Percentiles rank a stretch among this genome's conserved stretches.
Evolutionary conservation across 92 coral and sea anemone species (phyloP).

Genomic region (Porites lobata): DNA sequence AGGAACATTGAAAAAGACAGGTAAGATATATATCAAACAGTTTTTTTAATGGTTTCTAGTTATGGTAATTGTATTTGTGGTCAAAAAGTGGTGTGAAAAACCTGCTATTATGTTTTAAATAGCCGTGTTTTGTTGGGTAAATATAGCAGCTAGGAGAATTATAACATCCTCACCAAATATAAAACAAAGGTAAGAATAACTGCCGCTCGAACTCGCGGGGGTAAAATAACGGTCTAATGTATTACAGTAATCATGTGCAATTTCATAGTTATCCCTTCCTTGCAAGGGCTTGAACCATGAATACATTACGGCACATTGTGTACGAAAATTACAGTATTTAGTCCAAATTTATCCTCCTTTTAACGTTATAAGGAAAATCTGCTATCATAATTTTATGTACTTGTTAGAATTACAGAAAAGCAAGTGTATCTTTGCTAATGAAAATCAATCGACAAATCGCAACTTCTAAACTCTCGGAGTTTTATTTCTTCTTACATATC

Average conservation of each 20-base stretch:
- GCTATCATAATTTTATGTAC: too few relatives aligned
- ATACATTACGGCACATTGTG: too few relatives aligned
- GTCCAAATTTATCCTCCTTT: too few relatives aligned
- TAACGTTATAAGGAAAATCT: too few relatives aligned
- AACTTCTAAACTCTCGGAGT: too few relatives aligned
- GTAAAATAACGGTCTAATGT: background rate
- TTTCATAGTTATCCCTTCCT: too few relatives aligned
- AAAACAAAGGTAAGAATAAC: background rate
- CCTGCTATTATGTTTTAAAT: slow-evolving; percentile 30
- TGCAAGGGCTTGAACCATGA: too few relatives aligned
- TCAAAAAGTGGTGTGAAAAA: background rate
- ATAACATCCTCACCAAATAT: slow-evolving; percentile 1
- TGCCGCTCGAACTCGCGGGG: background rate
- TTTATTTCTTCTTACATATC: too few relatives aligned
- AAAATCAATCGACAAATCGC: too few relatives aligned
- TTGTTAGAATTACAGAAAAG: too few relatives aligned
- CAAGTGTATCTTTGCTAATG: too few relatives aligned
- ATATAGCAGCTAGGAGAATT: background rate
- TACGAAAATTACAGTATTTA: too few relatives aligned
- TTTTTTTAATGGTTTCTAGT: background rate
- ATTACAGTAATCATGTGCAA: background rate
- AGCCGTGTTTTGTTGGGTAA: slow-evolving; percentile 2
- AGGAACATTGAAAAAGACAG: slow-evolving; percentile 11
- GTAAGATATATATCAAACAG: background rate
- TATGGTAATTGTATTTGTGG: background rate